Evolutionary conservation across 2,797 vertebrate genomes (phyloP).

Genomic region (Lepilemur ruficaudatus): DNA sequence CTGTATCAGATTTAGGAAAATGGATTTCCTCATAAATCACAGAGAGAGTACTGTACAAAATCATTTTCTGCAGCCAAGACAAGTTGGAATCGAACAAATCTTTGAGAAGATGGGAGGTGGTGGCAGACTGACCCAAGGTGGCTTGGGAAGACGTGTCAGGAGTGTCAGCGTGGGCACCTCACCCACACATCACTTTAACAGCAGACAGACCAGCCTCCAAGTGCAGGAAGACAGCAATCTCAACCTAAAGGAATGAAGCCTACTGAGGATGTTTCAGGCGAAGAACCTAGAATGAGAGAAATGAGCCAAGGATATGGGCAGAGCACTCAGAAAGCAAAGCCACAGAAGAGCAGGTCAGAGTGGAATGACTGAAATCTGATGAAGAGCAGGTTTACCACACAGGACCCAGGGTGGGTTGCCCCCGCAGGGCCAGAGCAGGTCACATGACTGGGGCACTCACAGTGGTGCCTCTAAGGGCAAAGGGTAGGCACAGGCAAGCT

Average conservation of each 20-base stretch:
- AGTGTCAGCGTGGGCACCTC: background rate
- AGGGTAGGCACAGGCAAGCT: background rate
- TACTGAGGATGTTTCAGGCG: background rate
- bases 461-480: background rate
- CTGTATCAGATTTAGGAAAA: background rate
- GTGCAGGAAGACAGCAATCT: background rate
- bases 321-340: background rate
- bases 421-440: background rate
- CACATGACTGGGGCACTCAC: background rate
- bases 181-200: background rate
- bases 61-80: background rate
- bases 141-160: background rate
- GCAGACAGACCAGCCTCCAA: background rate
- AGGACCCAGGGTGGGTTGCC: background rate
- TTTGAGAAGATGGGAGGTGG: background rate
- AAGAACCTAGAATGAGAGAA: background rate
- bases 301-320: background rate
- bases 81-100: background rate
- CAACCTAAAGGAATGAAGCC: background rate
- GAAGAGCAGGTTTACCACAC: background rate
- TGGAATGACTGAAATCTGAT: background rate
- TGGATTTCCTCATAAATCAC: background rate
- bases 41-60: background rate
- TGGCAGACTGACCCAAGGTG: background rate
- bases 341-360: background rate